Base-by-base conservation (phyloP, 2,797 vertebrate genomes). In the Hozukius guyotensis region DNA sequence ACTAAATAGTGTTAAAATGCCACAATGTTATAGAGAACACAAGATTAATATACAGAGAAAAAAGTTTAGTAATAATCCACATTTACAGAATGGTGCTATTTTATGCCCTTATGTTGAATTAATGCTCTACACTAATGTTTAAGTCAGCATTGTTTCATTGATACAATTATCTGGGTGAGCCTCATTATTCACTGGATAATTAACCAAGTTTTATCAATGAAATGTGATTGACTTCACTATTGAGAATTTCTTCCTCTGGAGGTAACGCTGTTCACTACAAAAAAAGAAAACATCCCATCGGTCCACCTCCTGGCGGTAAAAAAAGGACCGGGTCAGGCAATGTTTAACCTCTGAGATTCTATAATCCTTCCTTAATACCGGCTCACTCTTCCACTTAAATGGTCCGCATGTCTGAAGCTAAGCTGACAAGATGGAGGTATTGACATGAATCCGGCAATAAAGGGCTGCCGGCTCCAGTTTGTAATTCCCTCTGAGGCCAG, bases 361-460 rank as follows among this genome's bases (percentile, higher is more conserved):
- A 59, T 91, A 89, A 91, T 93, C 88, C 89, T 72, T 75, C 66
- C 77, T 87, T 85, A 92, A 90, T 86, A 65, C 82, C 65, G 75
- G 69, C 78, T 88, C 83, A 80, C 75, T 90, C 87, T 89, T 87
- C 85, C 87, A 87, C 90, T 86, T 88, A 87, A 87, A 80, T 85
- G 78, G 76, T 87, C 82, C 83, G 83, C 83, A 86, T 81, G 83
- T 90, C 86, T 89, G 81, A 83, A 82, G 87, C 81, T 90, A 92
- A 93, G 87, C 88, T 89, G 92, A 92, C 91, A 91, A 81, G 83
- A 88, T 81, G 88, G 86, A 89, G 78, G 87, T 87, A 88, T 85
- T 91, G 90, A 91, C 91, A 86, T 88, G 85, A 90, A 80, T 80
- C 79, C 34, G 27, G 78, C 81, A 82, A 85, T 85, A 85, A 88